Evolutionary conservation across 2,888 invertebrate genomes (phyloP).

Genomic region (Apodemia duryi): DNA sequence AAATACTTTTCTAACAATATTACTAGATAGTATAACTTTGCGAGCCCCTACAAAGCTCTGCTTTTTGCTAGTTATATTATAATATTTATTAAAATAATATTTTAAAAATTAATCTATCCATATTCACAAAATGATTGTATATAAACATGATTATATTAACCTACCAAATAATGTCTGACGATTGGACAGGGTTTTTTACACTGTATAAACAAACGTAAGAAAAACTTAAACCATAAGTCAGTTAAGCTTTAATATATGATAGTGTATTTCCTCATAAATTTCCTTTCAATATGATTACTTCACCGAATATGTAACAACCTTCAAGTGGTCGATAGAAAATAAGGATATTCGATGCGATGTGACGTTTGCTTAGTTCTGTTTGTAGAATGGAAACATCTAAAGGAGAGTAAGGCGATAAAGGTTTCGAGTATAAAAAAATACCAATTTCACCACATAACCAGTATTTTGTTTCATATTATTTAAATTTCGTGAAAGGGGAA

Average conservation of each 20-base stretch:
- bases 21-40: too few relatives aligned
- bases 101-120: too few relatives aligned
- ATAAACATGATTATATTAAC: too few relatives aligned
- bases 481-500: neutral
- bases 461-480: neutral
- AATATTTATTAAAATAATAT: too few relatives aligned
- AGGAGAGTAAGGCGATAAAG: neutral
- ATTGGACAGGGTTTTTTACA: too few relatives aligned
- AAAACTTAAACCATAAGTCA: neutral
- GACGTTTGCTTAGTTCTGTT: neutral
- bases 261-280: neutral
- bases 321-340: neutral
- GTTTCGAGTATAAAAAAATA: neutral
- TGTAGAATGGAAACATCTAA: neutral
- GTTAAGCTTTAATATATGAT: neutral
- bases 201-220: too few relatives aligned
- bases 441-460: neutral
- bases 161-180: too few relatives aligned
- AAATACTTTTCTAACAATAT: too few relatives aligned
- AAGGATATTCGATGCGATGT: neutral
- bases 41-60: too few relatives aligned
- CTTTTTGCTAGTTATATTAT: too few relatives aligned
- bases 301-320: neutral
- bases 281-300: slow-evolving; percentile 7
- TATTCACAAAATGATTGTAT: too few relatives aligned